Conservation (phyloP, 1,140 invertebrate species). For the Acromyrmex charruanus region DNA sequence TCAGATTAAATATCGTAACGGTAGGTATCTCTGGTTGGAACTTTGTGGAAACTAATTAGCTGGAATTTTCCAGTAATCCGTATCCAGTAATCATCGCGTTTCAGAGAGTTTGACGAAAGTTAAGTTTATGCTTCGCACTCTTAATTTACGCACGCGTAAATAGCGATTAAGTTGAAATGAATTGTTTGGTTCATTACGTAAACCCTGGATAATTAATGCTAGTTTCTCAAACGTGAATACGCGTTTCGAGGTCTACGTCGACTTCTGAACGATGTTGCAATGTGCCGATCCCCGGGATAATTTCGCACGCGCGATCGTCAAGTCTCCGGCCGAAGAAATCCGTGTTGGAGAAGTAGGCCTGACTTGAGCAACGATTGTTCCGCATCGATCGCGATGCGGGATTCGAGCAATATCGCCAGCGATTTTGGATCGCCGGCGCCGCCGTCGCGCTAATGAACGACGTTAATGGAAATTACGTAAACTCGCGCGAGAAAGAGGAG, state of each 20-base stretch:
- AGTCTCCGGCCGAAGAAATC: background rate
- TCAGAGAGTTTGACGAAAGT: conserved; percentile 1
- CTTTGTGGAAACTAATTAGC: conserved; percentile 8
- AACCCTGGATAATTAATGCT: conserved; percentile 15
- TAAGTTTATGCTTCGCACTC: background rate
- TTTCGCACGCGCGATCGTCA: background rate
- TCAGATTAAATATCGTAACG: background rate
- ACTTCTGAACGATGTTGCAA: background rate
- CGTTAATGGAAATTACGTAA: conserved; percentile 64
- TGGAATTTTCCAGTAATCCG: conserved; percentile 14
- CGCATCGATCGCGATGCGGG: conserved; percentile 16
- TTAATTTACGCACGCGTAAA: conserved; percentile 13
- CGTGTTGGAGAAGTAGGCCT: no score
- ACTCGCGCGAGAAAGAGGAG: conserved; percentile 30
- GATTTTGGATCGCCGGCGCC: conserved; percentile 44
- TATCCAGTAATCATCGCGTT: conserved; percentile 3
- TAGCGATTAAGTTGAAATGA: conserved; percentile 9
- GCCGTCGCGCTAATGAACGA: conserved; percentile 40
- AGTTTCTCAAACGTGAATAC: conserved; percentile 23
- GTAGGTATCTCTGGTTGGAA: background rate
- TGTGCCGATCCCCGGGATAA: background rate
- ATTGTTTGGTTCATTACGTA: conserved; percentile 42
- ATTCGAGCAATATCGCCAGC: conserved; percentile 7
- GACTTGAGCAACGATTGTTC: background rate
- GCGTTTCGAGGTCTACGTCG: background rate